Conservation (phyloP, 1,140 invertebrate genomes). For the Zaprionus africanus region DNA sequence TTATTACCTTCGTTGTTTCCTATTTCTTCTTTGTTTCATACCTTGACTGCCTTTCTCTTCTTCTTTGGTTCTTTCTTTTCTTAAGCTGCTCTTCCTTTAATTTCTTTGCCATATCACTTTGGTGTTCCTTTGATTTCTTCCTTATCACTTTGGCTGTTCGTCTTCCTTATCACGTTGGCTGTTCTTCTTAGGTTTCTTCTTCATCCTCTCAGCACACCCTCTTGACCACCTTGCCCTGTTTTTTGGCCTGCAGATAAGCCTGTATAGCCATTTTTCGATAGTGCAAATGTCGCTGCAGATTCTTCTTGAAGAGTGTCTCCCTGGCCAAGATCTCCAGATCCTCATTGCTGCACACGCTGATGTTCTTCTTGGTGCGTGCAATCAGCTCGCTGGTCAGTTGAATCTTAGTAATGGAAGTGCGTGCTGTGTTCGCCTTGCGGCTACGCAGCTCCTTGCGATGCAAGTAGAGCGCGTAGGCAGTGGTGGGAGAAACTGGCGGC, state of each 20-base stretch:
- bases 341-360: constrained; percentile 56
- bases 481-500: constrained; percentile 38
- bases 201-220: not conserved
- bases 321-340: constrained; percentile 68
- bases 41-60: not conserved
- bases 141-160: not conserved
- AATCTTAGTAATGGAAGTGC: constrained; percentile 61
- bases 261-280: constrained; percentile 62
- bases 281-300: constrained; percentile 57
- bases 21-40: not conserved
- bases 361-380: constrained; percentile 62
- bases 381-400: constrained; percentile 68
- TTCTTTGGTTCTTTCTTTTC: no score
- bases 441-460: constrained; percentile 67
- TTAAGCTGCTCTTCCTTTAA: not conserved
- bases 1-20: not conserved
- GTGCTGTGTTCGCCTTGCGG: constrained; percentile 34
- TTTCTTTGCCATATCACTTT: constrained; percentile 35
- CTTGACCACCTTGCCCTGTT: constrained; percentile 33
- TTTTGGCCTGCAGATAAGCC: constrained; percentile 47
- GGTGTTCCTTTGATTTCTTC: constrained; percentile 15
- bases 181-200: not conserved
- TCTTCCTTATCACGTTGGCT: not conserved
- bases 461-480: constrained; percentile 63
- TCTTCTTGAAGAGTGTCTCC: constrained; percentile 68